Evolutionary conservation across 2,113 vertebrate species (phyloP), one percentile per base, ranked within the genome.

Genomic region (Lichenostomus cassidix): DNA sequence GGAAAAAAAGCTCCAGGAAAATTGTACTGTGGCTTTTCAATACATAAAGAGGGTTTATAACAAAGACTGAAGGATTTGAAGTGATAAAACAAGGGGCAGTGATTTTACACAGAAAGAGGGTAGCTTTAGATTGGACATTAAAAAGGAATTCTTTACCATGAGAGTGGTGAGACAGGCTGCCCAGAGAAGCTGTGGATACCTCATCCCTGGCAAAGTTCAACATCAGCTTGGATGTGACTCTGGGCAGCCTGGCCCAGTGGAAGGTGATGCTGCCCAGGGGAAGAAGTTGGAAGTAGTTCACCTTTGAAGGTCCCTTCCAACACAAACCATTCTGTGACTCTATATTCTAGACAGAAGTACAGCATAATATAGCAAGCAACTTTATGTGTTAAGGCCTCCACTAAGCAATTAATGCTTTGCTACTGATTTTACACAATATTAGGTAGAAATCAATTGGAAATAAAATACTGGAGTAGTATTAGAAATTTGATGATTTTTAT

Each of bases 211-310:
- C 16, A 39, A 10, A 8, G 5, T 71, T 58, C 10, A 37, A 5
- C 10, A 24, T 2, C 37, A 46, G 24, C 14, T 3, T 77, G 31
- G 24, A 41, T 5, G 2, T 1, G 20, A 23, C 49, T 73, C 65
- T 46, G 49, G 59, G 35, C 35, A 78, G 20, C 14, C 14, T 53
- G n/a, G 1, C 10, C 19, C 53, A 11, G 33, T 33, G 12, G 2
- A 21, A 50, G 11, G 0, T 81, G 25, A 29, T 9, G 3, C 50
- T 86, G 67, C 29, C 20, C 1, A 3, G 4, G 12, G 15, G 4
- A 35, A 9, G 2, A 3, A 1, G 0, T 24, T 76, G 46, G 46
- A 58, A 39, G 15, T 22, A 25, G 10, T 3, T 14, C 16, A 7
- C 19, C 5, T 56, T 39, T 68, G 60, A 79, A 71, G 3, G 7